Base-by-base conservation (phyloP, 2,113 vertebrate species). In the Cettia cetti region DNA sequence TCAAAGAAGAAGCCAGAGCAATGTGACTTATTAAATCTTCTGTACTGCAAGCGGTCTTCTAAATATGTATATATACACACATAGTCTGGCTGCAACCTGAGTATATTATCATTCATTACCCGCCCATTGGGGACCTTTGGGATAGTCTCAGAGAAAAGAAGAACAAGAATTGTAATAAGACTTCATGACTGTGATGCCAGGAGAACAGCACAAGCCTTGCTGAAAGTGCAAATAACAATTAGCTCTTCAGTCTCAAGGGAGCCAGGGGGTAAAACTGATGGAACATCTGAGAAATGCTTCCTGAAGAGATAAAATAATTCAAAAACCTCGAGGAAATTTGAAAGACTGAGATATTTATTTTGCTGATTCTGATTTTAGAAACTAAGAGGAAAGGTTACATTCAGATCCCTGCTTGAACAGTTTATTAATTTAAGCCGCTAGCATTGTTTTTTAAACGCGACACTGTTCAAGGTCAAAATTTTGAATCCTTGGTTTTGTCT, bases 151-250 rank as follows among this genome's bases (percentile, higher is more conserved):
- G 81, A 91, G 63, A 92, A 90, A 82, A 77, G 59, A 69, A 77
- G 84, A 95, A 52, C 31, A 85, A 52, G 59, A 74, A 92, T 18
- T 88, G 47, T 88, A 94, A 78, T 93, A 94, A 90, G 64, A 68
- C 82, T 93, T 92, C 52, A 52, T 23, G 52, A 37, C 68, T 83
- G 7, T 19, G 64, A 86, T 71, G 64, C 56, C 90, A 83, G 68
- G 37, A 94, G 75, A 90, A 52, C 30, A 64, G 71, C 26, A 82
- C 47, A 90, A 81, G 56, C 35, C 82, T 90, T 90, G 85, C 76
- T 88, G 72, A 94, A 96, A 94, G 68, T 88, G 76, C 71, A 97
- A 88, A 88, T 94, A 95, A 91, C 71, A 93, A 91, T 95, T 95
- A 95, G 78, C 39, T 97, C 74, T 77, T 91, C 70, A 72, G 5